Evolutionary conservation across 2,797 vertebrate species (phyloP).

Genomic region (Pipistrellus nathusii): DNA sequence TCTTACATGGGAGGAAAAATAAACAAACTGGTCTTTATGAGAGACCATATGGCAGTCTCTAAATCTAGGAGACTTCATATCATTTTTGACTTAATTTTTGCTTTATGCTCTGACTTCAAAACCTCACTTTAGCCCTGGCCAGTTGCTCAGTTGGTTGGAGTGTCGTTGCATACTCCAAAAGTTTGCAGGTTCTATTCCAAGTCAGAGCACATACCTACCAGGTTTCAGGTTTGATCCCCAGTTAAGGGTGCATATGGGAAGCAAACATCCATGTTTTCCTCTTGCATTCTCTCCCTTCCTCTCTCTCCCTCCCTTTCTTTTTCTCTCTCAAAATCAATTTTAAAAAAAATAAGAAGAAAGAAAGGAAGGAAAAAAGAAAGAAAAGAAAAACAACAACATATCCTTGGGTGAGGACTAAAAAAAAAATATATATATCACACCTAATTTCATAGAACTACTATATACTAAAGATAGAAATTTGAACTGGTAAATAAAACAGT

Average conservation of each 20-base stretch:
- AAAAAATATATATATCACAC: not conserved
- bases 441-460: not conserved
- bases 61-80: not conserved
- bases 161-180: not conserved
- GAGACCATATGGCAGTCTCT: not conserved
- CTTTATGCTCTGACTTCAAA: slow-evolving; percentile 44
- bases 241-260: not conserved
- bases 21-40: not conserved
- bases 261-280: not conserved
- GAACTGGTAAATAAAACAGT: slow-evolving; percentile 4
- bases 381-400: not conserved
- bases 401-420: not conserved
- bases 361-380: not conserved
- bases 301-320: not conserved
- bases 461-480: not conserved
- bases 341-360: not conserved
- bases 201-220: not conserved
- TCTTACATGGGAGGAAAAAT: not conserved
- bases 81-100: slow-evolving; percentile 53
- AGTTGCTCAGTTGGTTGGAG: not conserved
- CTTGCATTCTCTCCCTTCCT: not conserved
- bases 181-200: not conserved
- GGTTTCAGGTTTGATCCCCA: not conserved
- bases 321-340: not conserved
- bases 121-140: not conserved